Evolutionary conservation across 2,113 vertebrate genomes (phyloP).

Genomic region (Salvelinus fontinalis): DNA sequence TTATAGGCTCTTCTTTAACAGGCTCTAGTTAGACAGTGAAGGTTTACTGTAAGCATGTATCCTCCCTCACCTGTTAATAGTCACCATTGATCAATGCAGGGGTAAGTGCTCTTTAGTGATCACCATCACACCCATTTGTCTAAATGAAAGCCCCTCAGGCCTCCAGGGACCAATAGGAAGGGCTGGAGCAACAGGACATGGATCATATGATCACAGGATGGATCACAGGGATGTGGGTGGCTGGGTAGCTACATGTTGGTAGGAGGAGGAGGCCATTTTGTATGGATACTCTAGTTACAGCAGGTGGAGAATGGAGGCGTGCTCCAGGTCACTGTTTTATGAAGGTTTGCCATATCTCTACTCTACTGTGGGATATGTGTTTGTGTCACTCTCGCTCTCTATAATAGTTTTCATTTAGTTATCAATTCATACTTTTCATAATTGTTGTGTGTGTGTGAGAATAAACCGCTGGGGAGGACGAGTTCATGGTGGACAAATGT

Average conservation of each 20-base stretch:
- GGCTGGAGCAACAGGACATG: constrained; percentile 51
- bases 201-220: constrained; percentile 18
- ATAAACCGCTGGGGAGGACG: constrained; percentile 34
- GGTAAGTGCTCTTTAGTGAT: constrained; percentile 58
- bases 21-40: constrained; percentile 24
- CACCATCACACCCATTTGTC: constrained; percentile 62
- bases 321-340: no score
- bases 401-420: no score
- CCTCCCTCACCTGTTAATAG: constrained; percentile 58
- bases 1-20: constrained; percentile 50
- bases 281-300: background rate
- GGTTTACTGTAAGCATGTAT: constrained; percentile 36
- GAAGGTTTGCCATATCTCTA: no score
- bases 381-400: background rate
- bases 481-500: constrained; percentile 74
- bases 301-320: no score
- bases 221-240: background rate
- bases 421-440: no score
- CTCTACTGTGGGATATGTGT: background rate
- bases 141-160: constrained; percentile 61
- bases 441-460: background rate
- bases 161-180: constrained; percentile 62
- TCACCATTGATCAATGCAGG: constrained; percentile 68
- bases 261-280: constrained; percentile 1
- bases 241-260: background rate